Evolutionary conservation across 2,797 vertebrate genomes (phyloP), one percentile per base, ranked within the genome.

Genomic region (Brachyrhaphis roseni): DNA sequence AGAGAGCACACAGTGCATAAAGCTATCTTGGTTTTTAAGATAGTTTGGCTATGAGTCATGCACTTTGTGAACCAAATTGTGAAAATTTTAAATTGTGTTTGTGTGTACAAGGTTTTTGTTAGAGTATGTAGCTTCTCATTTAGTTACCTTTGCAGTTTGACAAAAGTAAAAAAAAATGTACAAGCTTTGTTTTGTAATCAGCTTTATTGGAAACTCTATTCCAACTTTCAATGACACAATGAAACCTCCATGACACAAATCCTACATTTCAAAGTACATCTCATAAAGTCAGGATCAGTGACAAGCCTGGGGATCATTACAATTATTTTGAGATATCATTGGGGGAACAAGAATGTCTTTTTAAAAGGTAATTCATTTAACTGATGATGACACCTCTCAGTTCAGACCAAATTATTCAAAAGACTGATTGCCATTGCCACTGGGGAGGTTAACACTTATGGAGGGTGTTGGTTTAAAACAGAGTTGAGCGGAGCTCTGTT

Each of bases 281-380:
- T 66, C 31, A 66, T 66, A 62, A 62, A 68, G 36, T n/a, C 4
- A 6, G 23, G 43, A 43, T 70, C 66, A 26, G 66, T 2, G 23
- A n/a, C 20, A 43, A 70, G 39, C 23, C 5, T 43, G 66, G 39
- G 66, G 23, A 70, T 12, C 2, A 43, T 41, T 12, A 13, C 13
- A 70, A n/a, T 43, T 43, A 70, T 70, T 70, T 70, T 70, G 66
- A 43, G 36, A 39, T 23, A 66, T n/a, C 23, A n/a, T 43, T 70
- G n/a, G 11, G 66, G 39, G 23, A 41, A 70, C 26, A 26, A 70
- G 23, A 70, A 68, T 68, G 66, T 70, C 39, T 70, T 70, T 70
- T 70, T 70, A 45, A 70, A n/a, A 43, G 39, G 66, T 43, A n/a
- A 70, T 70, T 68, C 8, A 12, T 41, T 70, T 43, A 43, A 43